Evolutionary conservation across 2,888 invertebrate genomes (phyloP), one percentile per base, ranked within the genome.

Genomic region (Drosophila leonis): DNA sequence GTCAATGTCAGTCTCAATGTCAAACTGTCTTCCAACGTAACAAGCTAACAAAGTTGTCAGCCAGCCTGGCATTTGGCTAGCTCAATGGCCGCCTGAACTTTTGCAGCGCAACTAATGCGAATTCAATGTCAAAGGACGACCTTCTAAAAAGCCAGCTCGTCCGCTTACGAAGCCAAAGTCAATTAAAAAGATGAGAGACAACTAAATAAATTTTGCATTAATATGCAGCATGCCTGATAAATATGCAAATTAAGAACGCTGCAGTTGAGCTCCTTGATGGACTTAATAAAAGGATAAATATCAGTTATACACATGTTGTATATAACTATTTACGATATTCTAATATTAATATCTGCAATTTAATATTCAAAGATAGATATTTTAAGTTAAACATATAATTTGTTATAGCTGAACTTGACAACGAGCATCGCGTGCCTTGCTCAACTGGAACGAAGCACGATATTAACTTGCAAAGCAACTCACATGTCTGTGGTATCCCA

Each of bases 51-150:
- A 49, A 71, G 56, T 71, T 72, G 68, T 59, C 60, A 56, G 57
- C 35, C 46, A 31, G 27, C 37, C 44, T 48, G 61, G 52, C 67
- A 44, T 64, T 48, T 72, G 78, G 70, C 35, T 66, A 67, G 79
- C 82, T 72, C 73, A 83, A 84, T 59, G 79, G 81, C 86, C 83
- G 70, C 64, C 75, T 79, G 77, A 87, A 77, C 86, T 83, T 85
- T 75, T 71, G 70, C 71, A 80, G 83, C 75, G 68, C 69, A 83
- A 76, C 88, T 89, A 89, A 89, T 84, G 82, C 71, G 88, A 71
- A 80, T 84, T 76, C 88, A 87, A 89, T 87, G 86, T 76, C 88
- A 70, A 12, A 79, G 73, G 79, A 60, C 66, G 69, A 65, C 64
- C 73, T 70, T 68, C 62, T 48, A 27, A 56, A 51, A 51, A 0